Percentiles rank a stretch among this genome's conserved stretches.
Evolutionary conservation across 2,888 invertebrate species (phyloP).

Genomic region (Cactoblastis cactorum): DNA sequence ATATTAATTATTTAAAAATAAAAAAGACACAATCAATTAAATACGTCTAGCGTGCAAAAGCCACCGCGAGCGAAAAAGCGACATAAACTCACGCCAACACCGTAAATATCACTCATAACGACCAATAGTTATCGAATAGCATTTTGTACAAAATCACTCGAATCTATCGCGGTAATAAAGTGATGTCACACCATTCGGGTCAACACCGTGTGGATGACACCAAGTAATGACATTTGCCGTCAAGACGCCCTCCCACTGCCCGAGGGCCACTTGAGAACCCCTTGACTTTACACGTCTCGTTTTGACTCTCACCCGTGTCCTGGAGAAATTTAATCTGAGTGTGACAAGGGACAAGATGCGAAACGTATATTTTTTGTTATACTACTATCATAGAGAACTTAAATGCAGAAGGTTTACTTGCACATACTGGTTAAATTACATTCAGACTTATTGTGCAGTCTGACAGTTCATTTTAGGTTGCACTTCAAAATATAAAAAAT

Average conservation of each 20-base stretch:
- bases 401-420: too few relatives aligned
- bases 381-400: too few relatives aligned
- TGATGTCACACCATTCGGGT: conserved; percentile 21
- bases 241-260: conserved; percentile 27
- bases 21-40: background rate
- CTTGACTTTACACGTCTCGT: conserved; percentile 55
- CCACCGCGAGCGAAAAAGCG: too few relatives aligned
- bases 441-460: too few relatives aligned
- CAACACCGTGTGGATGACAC: conserved; percentile 32
- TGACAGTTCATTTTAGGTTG: too few relatives aligned
- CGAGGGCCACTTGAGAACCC: conserved; percentile 34
- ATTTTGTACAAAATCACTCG: conserved; percentile 12
- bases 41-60: too few relatives aligned
- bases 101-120: background rate
- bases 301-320: conserved; percentile 31
- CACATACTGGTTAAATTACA: too few relatives aligned
- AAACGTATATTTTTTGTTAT: conserved; percentile 27
- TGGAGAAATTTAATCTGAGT: conserved; percentile 48
- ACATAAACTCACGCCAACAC: too few relatives aligned
- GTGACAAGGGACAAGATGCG: conserved; percentile 16
- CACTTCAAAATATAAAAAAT: too few relatives aligned
- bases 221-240: conserved; percentile 31
- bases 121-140: background rate
- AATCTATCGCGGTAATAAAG: conserved; percentile 20
- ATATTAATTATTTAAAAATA: background rate